Base-by-base conservation (phyloP, 2,113 vertebrate species). In the Isurus oxyrinchus region DNA sequence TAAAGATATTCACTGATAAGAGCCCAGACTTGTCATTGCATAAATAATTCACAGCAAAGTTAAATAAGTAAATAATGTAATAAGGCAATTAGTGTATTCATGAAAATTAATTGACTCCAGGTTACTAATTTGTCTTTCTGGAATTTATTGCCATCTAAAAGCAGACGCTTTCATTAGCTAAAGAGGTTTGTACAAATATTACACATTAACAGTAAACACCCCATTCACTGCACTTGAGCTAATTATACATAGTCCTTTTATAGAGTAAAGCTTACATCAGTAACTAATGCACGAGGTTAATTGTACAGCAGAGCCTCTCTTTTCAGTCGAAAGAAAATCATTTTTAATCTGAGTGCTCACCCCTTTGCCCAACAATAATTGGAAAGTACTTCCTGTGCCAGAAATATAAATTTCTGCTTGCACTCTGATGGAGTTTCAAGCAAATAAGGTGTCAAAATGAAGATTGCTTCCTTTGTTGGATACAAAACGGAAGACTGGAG, bases 111-210 rank as follows among this genome's bases (percentile, higher is more conserved):
- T 69, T 95, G 94, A 95, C 44, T 72, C 44, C 66, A 72, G 66
- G 94, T 95, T 72, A 72, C 94, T 69, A 69, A 95, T 95, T 95
- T 72, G 66, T 95, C 94, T 72, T 95, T 35, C 67, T 72, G 66
- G 94, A 95, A 95, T 95, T 95, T 95, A 95, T 72, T 95, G 67
- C 94, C 44, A 55, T 95, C 66, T 76, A 35, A 63, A 94, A 66
- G 90, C 90, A 94, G 59, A 40, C 19, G 1, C n/a, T 40, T 94
- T 94, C 90, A 94, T 94, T 94, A 94, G 59, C 90, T 94, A 66
- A 94, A 94, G 90, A 94, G 90, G 90, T 94, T 94, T 94, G 90
- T 94, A 8, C 35, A 21, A 63, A 94, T 94, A 94, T 94, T 94
- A 94, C 90, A 94, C 57, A 35, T 40, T 63, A 40, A 40, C 90